Evolutionary conservation across 1,140 invertebrate genomes (phyloP).

Genomic region (Rhysida immarginata): DNA sequence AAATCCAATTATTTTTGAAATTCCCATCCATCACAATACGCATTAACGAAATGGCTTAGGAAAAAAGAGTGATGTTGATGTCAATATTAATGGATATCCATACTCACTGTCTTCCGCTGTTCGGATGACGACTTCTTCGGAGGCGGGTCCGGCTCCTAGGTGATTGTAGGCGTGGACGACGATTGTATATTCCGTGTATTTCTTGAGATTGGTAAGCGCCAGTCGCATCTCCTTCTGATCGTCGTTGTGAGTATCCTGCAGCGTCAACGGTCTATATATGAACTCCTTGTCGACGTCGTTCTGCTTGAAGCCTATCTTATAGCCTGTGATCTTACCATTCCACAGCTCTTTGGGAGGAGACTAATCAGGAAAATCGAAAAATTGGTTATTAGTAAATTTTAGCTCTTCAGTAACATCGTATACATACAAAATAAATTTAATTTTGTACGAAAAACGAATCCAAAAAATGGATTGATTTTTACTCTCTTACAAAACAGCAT

Average conservation of each 20-base stretch:
- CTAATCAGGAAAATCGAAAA: too few relatives aligned
- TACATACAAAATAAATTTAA: too few relatives aligned
- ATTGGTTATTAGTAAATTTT: too few relatives aligned
- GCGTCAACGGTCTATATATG: neutral
- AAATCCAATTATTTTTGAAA: too few relatives aligned
- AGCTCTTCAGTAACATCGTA: too few relatives aligned
- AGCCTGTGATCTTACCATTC: neutral
- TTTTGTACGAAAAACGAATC: too few relatives aligned
- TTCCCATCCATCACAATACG: too few relatives aligned
- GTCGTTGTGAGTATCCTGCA: neutral
- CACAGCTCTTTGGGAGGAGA: neutral
- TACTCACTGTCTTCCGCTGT: conserved; percentile 33
- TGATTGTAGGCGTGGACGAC: conserved; percentile 32
- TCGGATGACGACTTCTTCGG: conserved; percentile 23
- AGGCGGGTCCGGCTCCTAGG: conserved; percentile 32
- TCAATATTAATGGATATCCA: too few relatives aligned
- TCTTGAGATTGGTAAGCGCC: conserved; percentile 41
- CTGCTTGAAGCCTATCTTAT: neutral
- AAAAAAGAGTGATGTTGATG: too few relatives aligned
- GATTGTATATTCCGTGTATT: conserved; percentile 32
- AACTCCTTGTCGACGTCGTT: neutral
- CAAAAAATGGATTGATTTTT: too few relatives aligned
- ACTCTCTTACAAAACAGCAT: too few relatives aligned
- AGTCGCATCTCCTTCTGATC: neutral
- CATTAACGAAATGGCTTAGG: too few relatives aligned